Percentiles rank a stretch among this genome's conserved stretches.
Conservation (phyloP, 2,888 invertebrate species). For the Eumacrocentrus americanus region DNA sequence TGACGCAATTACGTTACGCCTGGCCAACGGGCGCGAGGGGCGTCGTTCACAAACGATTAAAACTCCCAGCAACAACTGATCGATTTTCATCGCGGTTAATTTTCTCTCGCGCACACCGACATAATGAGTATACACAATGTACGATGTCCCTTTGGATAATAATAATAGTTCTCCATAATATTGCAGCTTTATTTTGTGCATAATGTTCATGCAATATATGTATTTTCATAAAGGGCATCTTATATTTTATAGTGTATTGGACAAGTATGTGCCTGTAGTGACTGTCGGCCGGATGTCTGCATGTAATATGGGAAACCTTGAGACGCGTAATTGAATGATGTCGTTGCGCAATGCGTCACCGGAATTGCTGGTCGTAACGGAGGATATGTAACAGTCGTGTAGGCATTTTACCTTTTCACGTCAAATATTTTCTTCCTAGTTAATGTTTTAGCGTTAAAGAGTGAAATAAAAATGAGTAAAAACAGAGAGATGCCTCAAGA, state of each 20-base stretch:
- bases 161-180: no score
- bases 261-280: slow-evolving; percentile 1
- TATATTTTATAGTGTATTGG: no score
- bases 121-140: no score
- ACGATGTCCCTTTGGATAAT: no score
- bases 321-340: slow-evolving; percentile 25
- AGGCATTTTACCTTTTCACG: slow-evolving; percentile 6
- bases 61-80: slow-evolving; percentile 12
- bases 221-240: no score
- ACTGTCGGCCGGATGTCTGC: neutral
- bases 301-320: slow-evolving; percentile 25
- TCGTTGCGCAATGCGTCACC: slow-evolving; percentile 22
- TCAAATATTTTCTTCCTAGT: slow-evolving; percentile 9
- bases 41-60: slow-evolving; percentile 9
- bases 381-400: slow-evolving; percentile 9
- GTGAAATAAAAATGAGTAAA: neutral
- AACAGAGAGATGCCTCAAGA: no score
- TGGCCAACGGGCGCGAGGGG: neutral
- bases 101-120: slow-evolving; percentile 8
- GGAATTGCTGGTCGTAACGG: slow-evolving; percentile 16
- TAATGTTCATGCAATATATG: no score
- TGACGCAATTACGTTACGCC: slow-evolving; percentile 16
- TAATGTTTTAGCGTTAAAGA: neutral
- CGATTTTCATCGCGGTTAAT: slow-evolving; percentile 9
- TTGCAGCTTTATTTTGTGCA: no score